Percentiles rank a stretch among this genome's conserved stretches.
phyloP scores from a whole-genome alignment of 2,113 vertebrate species.

The Oophaga pumilio region DNA sequence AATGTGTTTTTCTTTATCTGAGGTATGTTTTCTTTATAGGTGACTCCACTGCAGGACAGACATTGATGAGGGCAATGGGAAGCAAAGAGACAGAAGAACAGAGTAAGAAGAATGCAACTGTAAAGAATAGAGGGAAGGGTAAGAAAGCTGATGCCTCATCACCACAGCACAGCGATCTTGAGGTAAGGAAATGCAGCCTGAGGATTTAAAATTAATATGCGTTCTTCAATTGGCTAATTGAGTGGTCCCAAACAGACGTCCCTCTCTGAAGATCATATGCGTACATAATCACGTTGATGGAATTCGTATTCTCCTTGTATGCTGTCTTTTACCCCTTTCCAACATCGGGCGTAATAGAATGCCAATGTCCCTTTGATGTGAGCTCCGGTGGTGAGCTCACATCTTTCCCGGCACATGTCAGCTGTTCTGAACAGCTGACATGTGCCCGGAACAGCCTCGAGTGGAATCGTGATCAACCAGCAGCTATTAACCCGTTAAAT shows the following conservation, averaged over 20 bases:
- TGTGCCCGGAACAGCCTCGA: no score
- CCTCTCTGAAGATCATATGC: background rate
- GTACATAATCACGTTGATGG: no score
- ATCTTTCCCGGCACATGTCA: no score
- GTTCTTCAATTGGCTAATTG: background rate
- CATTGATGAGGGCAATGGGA: conserved; percentile 72
- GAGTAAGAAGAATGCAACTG: conserved; percentile 81
- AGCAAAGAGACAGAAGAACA: conserved; percentile 87
- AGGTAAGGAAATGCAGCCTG: conserved; percentile 72
- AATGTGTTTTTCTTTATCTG: no score
- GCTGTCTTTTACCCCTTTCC: no score
- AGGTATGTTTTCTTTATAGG: conserved; percentile 54
- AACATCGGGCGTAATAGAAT: no score
- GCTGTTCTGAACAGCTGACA: no score
- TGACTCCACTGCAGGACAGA: conserved; percentile 70
- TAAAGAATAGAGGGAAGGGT: conserved; percentile 89
- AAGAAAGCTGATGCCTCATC: conserved; percentile 85
- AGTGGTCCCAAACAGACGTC: background rate
- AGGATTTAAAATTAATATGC: background rate
- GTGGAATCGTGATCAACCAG: no score
- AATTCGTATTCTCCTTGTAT: no score
- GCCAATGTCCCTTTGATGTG: no score
- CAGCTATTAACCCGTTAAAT: no score
- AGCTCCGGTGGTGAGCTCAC: no score
- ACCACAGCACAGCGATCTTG: conserved; percentile 86